phyloP scores from a whole-genome alignment of 2,113 vertebrate genomes.

The Tragulus kanchil region DNA sequence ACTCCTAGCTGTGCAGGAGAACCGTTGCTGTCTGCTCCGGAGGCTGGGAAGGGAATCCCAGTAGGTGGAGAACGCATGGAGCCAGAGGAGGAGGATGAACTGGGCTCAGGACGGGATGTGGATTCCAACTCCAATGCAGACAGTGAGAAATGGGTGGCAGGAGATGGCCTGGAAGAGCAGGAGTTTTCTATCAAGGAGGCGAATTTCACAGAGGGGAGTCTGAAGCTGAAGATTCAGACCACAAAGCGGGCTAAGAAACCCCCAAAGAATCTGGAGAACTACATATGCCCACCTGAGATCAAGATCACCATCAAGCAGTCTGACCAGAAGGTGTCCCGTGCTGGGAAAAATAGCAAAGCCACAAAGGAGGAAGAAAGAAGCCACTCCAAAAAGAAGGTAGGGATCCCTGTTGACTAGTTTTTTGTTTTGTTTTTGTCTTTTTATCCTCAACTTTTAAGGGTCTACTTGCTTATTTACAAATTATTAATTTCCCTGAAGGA shows the following conservation, averaged over 20 bases:
- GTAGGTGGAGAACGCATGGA: slow-evolving; percentile 90
- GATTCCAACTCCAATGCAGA: slow-evolving; percentile 94
- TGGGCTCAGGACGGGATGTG: slow-evolving; percentile 92
- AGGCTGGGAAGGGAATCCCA: slow-evolving; percentile 87
- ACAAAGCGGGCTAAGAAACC: slow-evolving; percentile 99
- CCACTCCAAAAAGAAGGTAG: slow-evolving; percentile 96
- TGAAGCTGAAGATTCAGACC: slow-evolving; percentile 99
- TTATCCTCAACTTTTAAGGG: not conserved
- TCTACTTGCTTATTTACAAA: not conserved
- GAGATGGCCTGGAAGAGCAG: slow-evolving; percentile 96
- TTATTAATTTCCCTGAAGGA: not conserved
- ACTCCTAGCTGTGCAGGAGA: slow-evolving; percentile 81
- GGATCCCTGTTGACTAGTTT: slow-evolving; percentile 14
- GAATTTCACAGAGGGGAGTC: slow-evolving; percentile 98
- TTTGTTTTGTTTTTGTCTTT: rapidly evolving
- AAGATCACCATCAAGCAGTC: slow-evolving; percentile 98
- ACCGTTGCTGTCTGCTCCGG: slow-evolving; percentile 80
- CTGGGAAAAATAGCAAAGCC: slow-evolving; percentile 91
- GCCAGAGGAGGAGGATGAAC: slow-evolving; percentile 92
- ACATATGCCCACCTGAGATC: slow-evolving; percentile 98
- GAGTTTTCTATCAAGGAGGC: slow-evolving; percentile 99
- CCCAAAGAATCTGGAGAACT: slow-evolving; percentile 99
- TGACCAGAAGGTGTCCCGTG: slow-evolving; percentile 92
- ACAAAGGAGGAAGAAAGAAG: slow-evolving; percentile 94
- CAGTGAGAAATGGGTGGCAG: slow-evolving; percentile 94